phyloP scores from a whole-genome alignment of 2,113 vertebrate species.

The Peromyscus maniculatus region DNA sequence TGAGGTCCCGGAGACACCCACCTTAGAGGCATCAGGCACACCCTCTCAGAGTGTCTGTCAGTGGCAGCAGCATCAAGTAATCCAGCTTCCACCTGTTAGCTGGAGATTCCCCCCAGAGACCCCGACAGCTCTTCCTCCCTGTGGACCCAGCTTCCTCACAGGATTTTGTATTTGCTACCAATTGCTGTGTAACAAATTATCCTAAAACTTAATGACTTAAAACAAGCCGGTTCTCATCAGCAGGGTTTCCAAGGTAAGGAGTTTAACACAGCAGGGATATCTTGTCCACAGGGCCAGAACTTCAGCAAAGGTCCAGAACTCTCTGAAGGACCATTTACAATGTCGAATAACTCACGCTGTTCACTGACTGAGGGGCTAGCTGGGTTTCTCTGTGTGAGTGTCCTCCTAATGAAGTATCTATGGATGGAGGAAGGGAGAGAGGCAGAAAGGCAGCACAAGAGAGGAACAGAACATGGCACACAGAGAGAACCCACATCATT shows the following conservation, averaged over 20 bases:
- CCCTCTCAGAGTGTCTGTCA: background rate
- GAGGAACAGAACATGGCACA: background rate
- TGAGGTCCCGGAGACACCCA: background rate
- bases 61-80: background rate
- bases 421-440: background rate
- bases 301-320: background rate
- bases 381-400: background rate
- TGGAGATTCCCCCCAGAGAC: background rate
- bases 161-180: background rate
- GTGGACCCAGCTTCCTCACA: background rate
- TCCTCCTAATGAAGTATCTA: background rate
- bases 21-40: background rate
- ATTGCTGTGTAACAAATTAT: background rate
- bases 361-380: background rate
- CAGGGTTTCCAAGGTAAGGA: background rate
- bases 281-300: background rate
- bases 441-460: background rate
- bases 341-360: background rate
- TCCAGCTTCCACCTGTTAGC: background rate
- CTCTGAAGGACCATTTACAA: background rate
- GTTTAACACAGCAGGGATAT: background rate
- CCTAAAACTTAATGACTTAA: constrained; percentile 12
- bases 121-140: background rate
- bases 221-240: background rate
- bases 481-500: background rate